A percentile compares a stretch with the other conserved stretches of the same genome.
Conservation (phyloP, 2,888 invertebrate genomes). For the Polymixis flavicincta region DNA sequence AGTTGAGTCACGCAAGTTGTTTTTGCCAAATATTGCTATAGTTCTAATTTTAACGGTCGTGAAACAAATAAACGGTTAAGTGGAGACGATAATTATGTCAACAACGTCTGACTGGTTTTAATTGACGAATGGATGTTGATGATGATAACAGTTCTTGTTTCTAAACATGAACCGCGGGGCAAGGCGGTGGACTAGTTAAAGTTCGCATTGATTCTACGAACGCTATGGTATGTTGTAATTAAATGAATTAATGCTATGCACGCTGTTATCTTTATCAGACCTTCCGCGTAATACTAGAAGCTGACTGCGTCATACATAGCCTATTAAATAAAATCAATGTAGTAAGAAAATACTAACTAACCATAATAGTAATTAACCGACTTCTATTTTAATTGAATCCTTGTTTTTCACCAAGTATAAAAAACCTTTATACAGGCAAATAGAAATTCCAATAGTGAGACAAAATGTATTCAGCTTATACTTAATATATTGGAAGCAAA, state of each 20-base stretch:
- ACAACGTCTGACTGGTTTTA: constrained; percentile 51
- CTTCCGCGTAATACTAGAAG: constrained; percentile 21
- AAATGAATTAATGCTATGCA: constrained; percentile 18
- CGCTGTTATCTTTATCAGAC: constrained; percentile 23
- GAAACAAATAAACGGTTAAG: constrained; percentile 29
- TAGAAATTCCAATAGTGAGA: background rate
- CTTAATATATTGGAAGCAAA: background rate
- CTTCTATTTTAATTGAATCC: constrained; percentile 4
- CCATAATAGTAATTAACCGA: background rate
- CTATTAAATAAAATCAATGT: background rate
- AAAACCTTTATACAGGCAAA: background rate
- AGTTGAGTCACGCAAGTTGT: constrained; percentile 45
- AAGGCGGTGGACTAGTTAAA: constrained; percentile 44
- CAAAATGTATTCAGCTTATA: background rate
- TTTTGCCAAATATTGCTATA: constrained; percentile 42
- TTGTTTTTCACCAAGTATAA: background rate
- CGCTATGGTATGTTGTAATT: constrained; percentile 10
- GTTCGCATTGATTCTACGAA: constrained; percentile 30
- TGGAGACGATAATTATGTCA: constrained; percentile 54
- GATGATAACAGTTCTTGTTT: constrained; percentile 44
- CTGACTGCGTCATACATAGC: constrained; percentile 3
- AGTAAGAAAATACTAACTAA: background rate
- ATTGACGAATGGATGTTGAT: constrained; percentile 53
- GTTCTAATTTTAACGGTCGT: constrained; percentile 52
- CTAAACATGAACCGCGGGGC: constrained; percentile 57